phyloP scores from a whole-genome alignment of 2,888 invertebrate species.

The Entomobrya proxima region DNA sequence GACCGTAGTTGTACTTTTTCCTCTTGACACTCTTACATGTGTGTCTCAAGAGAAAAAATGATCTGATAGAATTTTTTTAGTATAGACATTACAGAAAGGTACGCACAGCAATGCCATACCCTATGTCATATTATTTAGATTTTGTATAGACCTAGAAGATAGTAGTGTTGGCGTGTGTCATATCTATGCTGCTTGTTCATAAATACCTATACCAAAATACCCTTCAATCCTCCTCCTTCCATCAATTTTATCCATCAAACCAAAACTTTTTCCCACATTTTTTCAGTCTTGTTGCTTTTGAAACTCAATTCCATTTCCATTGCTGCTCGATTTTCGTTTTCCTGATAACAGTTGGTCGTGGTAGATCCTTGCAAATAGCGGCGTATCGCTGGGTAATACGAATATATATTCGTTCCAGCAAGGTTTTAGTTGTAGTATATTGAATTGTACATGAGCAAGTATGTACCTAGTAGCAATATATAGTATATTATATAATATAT shows the following conservation, averaged over 20 bases:
- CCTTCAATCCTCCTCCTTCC: conserved; percentile 66
- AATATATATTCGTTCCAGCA: neutral
- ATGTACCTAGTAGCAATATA: neutral
- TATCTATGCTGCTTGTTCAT: neutral
- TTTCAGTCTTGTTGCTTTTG: conserved; percentile 59
- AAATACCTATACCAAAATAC: conserved; percentile 8
- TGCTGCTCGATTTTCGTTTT: conserved; percentile 54
- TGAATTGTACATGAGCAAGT: conserved; percentile 7
- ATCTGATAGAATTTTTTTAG: conserved; percentile 42
- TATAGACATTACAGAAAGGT: neutral
- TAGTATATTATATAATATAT: neutral
- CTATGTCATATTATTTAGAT: too few relatives aligned
- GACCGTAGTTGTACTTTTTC: conserved; percentile 29
- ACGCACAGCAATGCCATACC: neutral
- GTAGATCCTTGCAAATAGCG: too few relatives aligned
- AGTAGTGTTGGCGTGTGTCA: neutral
- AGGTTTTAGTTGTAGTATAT: neutral
- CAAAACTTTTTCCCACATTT: conserved; percentile 60
- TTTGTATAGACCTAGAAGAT: too few relatives aligned
- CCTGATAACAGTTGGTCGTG: conserved; percentile 12
- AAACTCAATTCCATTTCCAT: conserved; percentile 68
- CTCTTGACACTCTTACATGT: neutral
- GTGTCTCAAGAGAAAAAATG: conserved; percentile 43
- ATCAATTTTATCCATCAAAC: conserved; percentile 65
- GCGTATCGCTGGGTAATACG: neutral